Evolutionary conservation across 2,113 vertebrate genomes (phyloP), one percentile per base, ranked within the genome.

Genomic region (Tinamus guttatus): DNA sequence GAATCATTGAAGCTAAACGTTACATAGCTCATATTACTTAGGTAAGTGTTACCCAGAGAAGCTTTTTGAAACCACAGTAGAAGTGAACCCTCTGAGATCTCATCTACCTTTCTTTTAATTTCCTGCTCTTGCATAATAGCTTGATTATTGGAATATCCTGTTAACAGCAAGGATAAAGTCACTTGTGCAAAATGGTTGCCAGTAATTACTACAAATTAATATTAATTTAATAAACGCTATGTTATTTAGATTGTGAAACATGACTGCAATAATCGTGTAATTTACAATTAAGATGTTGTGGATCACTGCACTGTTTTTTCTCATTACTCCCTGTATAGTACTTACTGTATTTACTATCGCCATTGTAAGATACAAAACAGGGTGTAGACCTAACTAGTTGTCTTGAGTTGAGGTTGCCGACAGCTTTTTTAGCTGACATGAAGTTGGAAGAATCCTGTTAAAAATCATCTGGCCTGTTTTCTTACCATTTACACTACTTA

Each of bases 291-390:
- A 54, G 92, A 85, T 17, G 3, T 22, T 67, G 19, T 13, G 14
- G 0, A 2, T 28, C 75, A 14, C 40, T 67, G 6, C 22, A 43
- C 0, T 2, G 5, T 14, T 59, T 85, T 87, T 38, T 28, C 6
- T 3, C 2, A 8, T 51, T 75, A 14, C 14, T 24, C 2, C 17
- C 30, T 62, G 28, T 40, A 70, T 51, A 0, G 0, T 70, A 34
- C 40, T 43, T 41, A 41, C 40, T 41, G 40, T 41, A 41, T 12
- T 5, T 32, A 32, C 38, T 32, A 14, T 32, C n/a, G 51, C 9
- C 38, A 41, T 16, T 59, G 25, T 20, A 85, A 41, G 38, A 10
- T 32, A 75, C 22, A 20, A 71, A 52, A 36, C 25, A 62, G n/a
- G 5, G 7, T 32, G 20, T 45, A 79, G 59, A 62, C 16, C 3